These are phyloP conservation scores for Enteromius viviparus DNA, from an alignment of 2,797 vertebrate species.

Conservation along the genomic window DNA sequence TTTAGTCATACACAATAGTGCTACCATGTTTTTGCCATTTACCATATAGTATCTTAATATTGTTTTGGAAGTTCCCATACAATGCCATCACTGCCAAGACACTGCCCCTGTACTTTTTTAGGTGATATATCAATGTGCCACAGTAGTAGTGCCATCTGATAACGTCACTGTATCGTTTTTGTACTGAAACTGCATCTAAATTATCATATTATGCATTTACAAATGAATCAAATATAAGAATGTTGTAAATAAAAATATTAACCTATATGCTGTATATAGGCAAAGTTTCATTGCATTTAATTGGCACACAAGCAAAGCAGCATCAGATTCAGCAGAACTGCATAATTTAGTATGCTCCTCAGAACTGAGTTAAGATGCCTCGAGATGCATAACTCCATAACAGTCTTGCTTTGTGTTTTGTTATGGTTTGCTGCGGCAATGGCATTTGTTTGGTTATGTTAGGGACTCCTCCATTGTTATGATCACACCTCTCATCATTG, in stretches of 20 bases:
- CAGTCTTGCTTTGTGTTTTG: background rate
- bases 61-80: background rate
- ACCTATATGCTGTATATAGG: background rate
- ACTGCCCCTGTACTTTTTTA: background rate
- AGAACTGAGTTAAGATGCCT: background rate
- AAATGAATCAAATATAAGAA: background rate
- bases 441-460: background rate
- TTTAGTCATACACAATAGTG: background rate
- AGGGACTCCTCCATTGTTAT: constrained; percentile 23
- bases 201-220: background rate
- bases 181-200: background rate
- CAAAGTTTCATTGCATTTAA: background rate
- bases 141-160: background rate
- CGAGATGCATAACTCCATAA: background rate
- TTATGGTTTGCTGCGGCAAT: constrained; percentile 13
- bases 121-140: background rate
- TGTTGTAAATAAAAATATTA: background rate
- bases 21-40: background rate
- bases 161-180: background rate
- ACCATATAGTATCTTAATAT: background rate
- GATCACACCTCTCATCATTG: constrained; percentile 31
- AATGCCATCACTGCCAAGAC: background rate
- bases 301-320: constrained; percentile 7
- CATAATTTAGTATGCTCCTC: constrained; percentile 11
- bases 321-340: constrained; percentile 14